Conservation (phyloP, 2,113 vertebrate genomes). For the Microtus montanus region DNA sequence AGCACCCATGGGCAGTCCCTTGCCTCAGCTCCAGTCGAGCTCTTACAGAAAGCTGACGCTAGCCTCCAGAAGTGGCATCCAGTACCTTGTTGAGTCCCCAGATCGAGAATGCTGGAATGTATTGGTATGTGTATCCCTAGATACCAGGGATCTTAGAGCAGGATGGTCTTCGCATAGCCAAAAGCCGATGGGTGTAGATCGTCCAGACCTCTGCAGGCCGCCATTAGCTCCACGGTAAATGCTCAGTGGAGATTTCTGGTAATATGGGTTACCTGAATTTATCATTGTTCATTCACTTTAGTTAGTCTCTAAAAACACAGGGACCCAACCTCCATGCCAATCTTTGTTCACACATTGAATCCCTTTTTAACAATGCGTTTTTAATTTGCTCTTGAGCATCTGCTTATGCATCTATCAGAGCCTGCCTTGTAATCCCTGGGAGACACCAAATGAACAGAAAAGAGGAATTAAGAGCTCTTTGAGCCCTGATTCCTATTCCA, state of each 20-base stretch:
- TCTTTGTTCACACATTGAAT: slow-evolving; percentile 71
- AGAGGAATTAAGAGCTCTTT: not conserved
- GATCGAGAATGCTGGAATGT: not conserved
- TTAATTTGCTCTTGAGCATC: slow-evolving; percentile 71
- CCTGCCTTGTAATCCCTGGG: slow-evolving; percentile 54
- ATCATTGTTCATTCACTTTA: slow-evolving; percentile 66
- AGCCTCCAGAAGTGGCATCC: not conserved
- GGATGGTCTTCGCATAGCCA: not conserved
- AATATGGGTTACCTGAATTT: slow-evolving; percentile 49
- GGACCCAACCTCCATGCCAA: slow-evolving; percentile 63
- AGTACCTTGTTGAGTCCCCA: not conserved
- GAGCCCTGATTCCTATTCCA: not conserved
- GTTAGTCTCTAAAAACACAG: slow-evolving; percentile 73
- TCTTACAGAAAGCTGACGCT: slow-evolving; percentile 11
- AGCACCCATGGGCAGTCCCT: not conserved
- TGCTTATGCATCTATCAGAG: slow-evolving; percentile 65
- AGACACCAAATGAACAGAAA: not conserved
- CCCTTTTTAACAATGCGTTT: slow-evolving; percentile 74
- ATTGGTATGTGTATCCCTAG: not conserved
- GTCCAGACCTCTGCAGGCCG: not conserved
- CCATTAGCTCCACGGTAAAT: not conserved
- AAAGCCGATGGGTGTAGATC: not conserved
- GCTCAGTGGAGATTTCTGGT: not conserved
- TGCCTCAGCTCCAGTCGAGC: not conserved
- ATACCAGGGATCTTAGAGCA: not conserved